phyloP scores from a whole-genome alignment of 2,113 vertebrate species.

The Channa maculata region DNA sequence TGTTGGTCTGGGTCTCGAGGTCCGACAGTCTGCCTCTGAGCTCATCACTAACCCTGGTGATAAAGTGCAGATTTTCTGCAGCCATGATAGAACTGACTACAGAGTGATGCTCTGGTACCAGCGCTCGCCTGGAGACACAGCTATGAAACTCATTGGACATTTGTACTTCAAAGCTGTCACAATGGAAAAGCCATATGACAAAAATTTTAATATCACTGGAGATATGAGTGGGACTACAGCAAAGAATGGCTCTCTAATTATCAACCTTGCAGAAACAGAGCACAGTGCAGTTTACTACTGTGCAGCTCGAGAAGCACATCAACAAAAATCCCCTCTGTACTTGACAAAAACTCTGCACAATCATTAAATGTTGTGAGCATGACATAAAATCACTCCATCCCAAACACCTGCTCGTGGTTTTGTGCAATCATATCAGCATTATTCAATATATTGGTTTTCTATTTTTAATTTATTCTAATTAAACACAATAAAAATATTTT shows the following conservation, averaged over 20 bases:
- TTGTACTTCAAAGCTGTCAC: neutral
- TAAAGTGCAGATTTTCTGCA: slow-evolving; percentile 52
- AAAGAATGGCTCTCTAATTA: slow-evolving; percentile 33
- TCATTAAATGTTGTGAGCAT: neutral
- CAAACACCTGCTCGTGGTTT: neutral
- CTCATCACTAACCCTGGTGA: slow-evolving; percentile 19
- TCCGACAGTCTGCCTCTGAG: slow-evolving; percentile 42
- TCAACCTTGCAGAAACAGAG: neutral
- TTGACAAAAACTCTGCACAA: slow-evolving; percentile 35
- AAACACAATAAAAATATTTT: too few relatives aligned
- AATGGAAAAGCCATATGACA: slow-evolving; percentile 17
- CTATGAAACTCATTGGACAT: slow-evolving; percentile 55
- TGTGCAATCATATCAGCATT: neutral
- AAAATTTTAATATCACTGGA: slow-evolving; percentile 43
- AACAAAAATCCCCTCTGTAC: slow-evolving; percentile 7
- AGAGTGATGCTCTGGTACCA: slow-evolving; percentile 65
- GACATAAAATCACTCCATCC: neutral
- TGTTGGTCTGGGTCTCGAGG: neutral
- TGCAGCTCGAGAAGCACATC: slow-evolving; percentile 63
- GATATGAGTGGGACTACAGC: slow-evolving; percentile 27
- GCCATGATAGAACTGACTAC: slow-evolving; percentile 44
- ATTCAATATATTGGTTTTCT: neutral
- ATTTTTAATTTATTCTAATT: neutral
- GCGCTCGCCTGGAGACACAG: slow-evolving; percentile 30
- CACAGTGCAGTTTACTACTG: slow-evolving; percentile 66